phyloP scores from a whole-genome alignment of 2,888 invertebrate genomes.

The Octonoba sinensis region DNA sequence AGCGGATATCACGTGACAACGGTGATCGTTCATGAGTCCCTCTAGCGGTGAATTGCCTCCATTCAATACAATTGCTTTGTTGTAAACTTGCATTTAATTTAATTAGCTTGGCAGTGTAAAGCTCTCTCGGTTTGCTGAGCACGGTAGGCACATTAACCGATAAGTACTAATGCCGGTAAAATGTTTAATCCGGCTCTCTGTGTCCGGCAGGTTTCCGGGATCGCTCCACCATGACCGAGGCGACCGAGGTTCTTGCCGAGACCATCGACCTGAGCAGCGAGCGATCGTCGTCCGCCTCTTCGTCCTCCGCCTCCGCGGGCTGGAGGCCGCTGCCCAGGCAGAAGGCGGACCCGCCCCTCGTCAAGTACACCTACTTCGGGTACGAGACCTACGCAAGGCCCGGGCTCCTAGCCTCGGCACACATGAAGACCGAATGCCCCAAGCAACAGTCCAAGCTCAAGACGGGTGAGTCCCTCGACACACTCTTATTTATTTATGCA shows the following conservation, averaged over 20 bases:
- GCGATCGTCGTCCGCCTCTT: conserved; percentile 17
- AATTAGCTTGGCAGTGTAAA: too few species aligned
- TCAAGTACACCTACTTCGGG: conserved; percentile 61
- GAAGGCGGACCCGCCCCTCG: conserved; percentile 16
- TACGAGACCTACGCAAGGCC: conserved; percentile 59
- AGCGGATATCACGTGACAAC: too few species aligned
- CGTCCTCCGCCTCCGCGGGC: conserved; percentile 28
- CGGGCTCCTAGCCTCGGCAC: conserved; percentile 5
- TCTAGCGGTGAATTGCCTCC: too few species aligned
- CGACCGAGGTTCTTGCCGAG: conserved; percentile 46
- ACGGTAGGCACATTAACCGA: too few species aligned
- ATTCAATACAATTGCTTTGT: too few species aligned
- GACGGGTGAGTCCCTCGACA: background rate
- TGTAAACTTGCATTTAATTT: too few species aligned
- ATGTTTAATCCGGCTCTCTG: too few species aligned
- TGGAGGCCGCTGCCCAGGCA: conserved; percentile 21
- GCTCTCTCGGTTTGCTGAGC: too few species aligned
- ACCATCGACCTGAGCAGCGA: conserved; percentile 65
- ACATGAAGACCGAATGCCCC: background rate
- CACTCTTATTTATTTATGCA: too few species aligned
- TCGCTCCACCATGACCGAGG: conserved; percentile 51
- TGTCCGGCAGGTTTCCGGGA: conserved; percentile 24
- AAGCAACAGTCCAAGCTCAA: conserved; percentile 19
- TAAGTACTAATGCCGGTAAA: too few species aligned
- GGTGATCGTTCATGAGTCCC: too few species aligned